phyloP scores from a whole-genome alignment of 2,797 vertebrate genomes.

The Anguilla megastoma region DNA sequence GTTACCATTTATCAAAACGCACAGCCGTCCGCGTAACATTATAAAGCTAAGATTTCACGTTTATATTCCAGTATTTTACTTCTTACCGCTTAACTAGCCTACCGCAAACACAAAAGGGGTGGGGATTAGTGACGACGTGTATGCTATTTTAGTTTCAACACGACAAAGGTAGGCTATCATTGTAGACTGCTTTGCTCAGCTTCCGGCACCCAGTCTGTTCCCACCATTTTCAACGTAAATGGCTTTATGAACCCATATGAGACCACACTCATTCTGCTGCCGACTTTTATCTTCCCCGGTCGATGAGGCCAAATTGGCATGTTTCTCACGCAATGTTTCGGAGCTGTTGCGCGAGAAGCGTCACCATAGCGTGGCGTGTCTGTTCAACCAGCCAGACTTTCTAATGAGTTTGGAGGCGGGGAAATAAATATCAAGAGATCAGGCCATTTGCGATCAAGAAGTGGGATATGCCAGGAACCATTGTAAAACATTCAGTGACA shows the following conservation, averaged over 20 bases:
- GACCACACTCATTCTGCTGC: not conserved
- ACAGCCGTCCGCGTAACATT: not conserved
- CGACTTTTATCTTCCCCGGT: not conserved
- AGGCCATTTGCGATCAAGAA: constrained; percentile 28
- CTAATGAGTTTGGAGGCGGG: constrained; percentile 28
- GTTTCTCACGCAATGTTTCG: constrained; percentile 61
- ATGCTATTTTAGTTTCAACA: not conserved
- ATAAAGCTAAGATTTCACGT: not conserved
- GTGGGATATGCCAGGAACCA: constrained; percentile 14
- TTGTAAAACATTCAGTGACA: constrained; percentile 13
- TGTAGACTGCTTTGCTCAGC: not conserved
- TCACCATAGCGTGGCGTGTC: constrained; percentile 30
- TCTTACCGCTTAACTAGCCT: not conserved
- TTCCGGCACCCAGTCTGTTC: not conserved
- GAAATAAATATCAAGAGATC: constrained; percentile 34
- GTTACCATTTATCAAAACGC: not conserved
- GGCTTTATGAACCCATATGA: not conserved
- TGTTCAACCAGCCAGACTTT: constrained; percentile 8
- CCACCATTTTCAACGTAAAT: constrained; percentile 1
- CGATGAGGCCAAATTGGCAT: constrained; percentile 26
- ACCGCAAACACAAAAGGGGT: not conserved
- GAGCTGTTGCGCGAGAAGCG: constrained; percentile 55
- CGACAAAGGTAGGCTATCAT: not conserved
- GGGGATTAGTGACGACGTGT: not conserved
- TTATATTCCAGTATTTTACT: not conserved